Conservation (phyloP, 2,797 vertebrate genomes). For the Sebastes minor region DNA sequence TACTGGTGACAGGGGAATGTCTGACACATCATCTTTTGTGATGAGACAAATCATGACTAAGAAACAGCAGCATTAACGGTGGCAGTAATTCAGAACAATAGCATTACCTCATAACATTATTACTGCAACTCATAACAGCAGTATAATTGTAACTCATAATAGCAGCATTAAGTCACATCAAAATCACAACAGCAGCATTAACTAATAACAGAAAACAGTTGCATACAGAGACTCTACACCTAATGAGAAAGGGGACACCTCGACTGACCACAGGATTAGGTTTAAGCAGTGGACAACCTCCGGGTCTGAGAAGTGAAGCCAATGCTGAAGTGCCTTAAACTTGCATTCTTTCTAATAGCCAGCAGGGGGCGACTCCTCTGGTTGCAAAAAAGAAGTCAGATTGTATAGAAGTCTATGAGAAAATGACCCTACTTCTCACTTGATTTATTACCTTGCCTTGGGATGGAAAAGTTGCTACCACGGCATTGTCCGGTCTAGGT, state of each 20-base stretch:
- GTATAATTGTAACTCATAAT: neutral
- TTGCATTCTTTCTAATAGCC: neutral
- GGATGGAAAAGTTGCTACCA: too few relatives aligned
- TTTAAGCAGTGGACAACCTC: neutral
- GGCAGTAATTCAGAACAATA: neutral
- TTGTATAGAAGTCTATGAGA: neutral
- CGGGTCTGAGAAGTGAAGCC: neutral
- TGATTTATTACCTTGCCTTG: too few relatives aligned
- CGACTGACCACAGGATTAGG: neutral
- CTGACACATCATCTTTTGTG: neutral
- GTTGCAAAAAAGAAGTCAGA: neutral
- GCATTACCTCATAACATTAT: neutral
- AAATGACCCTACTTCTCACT: too few relatives aligned
- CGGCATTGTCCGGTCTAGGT: too few relatives aligned
- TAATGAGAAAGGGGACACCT: neutral
- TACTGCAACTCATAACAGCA: neutral
- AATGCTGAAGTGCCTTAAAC: neutral
- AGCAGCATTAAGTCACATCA: neutral
- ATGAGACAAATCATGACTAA: neutral
- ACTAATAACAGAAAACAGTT: neutral
- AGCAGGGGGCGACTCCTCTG: neutral
- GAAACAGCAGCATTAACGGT: neutral
- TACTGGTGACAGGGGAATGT: neutral
- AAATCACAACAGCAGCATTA: neutral
- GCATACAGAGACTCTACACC: neutral